Evolutionary conservation across 2,113 vertebrate genomes (phyloP), one percentile per base, ranked within the genome.

Genomic region (Callipepla squamata): DNA sequence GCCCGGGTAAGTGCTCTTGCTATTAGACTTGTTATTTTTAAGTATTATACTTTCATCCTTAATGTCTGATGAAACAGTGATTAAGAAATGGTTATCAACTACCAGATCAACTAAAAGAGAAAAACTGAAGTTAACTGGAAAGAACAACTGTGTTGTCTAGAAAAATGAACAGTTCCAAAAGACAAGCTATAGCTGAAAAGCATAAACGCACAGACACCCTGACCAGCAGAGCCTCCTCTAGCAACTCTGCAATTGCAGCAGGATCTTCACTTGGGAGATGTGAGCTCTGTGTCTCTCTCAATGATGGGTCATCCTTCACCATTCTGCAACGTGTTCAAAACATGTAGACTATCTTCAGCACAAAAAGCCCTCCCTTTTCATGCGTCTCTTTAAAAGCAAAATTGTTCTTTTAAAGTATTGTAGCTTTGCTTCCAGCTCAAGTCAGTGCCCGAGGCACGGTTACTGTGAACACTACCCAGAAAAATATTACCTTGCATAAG

Each of bases 401-500:
- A 74, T 7, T 22, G 36, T 1, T 65, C 47, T 85, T 82, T 77
- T 51, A 28, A 87, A 85, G 48, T 3, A 57, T 22, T 76, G 65
- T 42, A 79, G 69, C 51, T 89, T 66, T 78, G 75, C 76, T 85
- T 40, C 75, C 14, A 61, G 80, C 69, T 68, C 47, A 67, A 91
- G 62, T 44, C 61, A 20, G 68, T n/a, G 80, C 93, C 85, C 67
- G 13, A 86, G 89, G 92, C 82, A 67, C 61, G 21, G 68, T 85
- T 48, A 50, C 87, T 86, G 89, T 32, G 76, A 85, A 80, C 76
- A 88, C 84, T 92, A 91, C 3, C 6, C 19, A 57, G 72, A 78
- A 92, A 94, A 95, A 94, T 85, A 94, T 45, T 63, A 53, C 30
- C 75, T 67, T 40, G 78, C 15, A n/a, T 4, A 70, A 89, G 47